Evolutionary conservation across 2,888 invertebrate genomes (phyloP).

Genomic region (Acleris holmiana): DNA sequence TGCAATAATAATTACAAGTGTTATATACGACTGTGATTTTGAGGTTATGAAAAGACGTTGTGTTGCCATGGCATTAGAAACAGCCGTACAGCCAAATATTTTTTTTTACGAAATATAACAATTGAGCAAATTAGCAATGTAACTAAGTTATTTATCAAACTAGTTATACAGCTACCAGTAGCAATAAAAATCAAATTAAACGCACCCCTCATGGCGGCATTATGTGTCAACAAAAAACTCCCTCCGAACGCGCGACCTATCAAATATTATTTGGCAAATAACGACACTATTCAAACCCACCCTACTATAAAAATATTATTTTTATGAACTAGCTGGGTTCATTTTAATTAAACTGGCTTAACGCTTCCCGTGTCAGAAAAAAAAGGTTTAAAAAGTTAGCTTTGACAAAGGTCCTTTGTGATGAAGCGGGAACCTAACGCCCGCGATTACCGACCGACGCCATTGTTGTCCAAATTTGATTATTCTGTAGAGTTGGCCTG

Average conservation of each 20-base stretch:
- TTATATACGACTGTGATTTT: constrained; percentile 21
- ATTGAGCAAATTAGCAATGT: constrained; percentile 27
- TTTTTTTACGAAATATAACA: constrained; percentile 11
- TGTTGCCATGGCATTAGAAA: constrained; percentile 3
- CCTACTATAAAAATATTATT: constrained; percentile 68
- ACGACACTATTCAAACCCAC: constrained; percentile 39
- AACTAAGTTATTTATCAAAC: constrained; percentile 29
- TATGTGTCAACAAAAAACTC: constrained; percentile 73
- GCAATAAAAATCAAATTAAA: constrained; percentile 39
- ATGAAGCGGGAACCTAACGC: constrained; percentile 61
- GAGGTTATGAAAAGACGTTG: constrained; percentile 26
- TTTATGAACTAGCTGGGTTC: constrained; percentile 72
- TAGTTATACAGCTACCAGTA: constrained; percentile 28
- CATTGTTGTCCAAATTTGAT: constrained; percentile 78
- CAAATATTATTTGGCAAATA: constrained; percentile 67
- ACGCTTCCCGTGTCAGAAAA: constrained; percentile 48
- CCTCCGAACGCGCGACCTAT: constrained; percentile 55
- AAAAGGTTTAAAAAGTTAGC: constrained; percentile 33
- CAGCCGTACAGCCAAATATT: neutral
- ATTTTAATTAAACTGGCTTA: constrained; percentile 80
- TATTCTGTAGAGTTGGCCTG: constrained; percentile 65
- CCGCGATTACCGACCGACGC: constrained; percentile 75
- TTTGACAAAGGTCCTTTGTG: constrained; percentile 73
- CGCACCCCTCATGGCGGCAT: constrained; percentile 57
- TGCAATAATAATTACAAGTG: constrained; percentile 9